A percentile compares a stretch with the other conserved stretches of the same genome.
Evolutionary conservation across 1,140 invertebrate species (phyloP).

Genomic region (Drosophila sproati): DNA sequence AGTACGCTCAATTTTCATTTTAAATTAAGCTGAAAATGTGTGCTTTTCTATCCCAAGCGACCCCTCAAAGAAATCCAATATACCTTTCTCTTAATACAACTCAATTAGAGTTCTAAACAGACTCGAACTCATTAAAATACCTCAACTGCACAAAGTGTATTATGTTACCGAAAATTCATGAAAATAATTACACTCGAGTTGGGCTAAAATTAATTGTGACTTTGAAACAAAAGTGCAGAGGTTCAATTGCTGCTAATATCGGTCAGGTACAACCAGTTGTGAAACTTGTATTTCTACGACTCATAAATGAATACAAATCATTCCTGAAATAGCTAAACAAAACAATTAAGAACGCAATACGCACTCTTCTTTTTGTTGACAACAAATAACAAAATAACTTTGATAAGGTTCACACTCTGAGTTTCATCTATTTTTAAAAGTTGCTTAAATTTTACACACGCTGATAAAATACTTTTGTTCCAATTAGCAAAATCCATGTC

Average conservation of each 20-base stretch:
- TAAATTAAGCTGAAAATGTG: constrained; percentile 42
- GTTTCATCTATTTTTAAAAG: neutral
- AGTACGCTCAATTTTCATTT: constrained; percentile 39
- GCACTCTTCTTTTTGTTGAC: no score
- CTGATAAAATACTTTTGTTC: neutral
- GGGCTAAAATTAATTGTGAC: neutral
- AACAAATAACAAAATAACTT: no score
- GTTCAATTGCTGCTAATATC: neutral
- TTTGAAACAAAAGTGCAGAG: neutral
- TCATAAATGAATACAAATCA: neutral
- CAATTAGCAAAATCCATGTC: neutral
- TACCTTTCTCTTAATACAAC: neutral
- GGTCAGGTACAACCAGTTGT: neutral
- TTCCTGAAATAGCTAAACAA: neutral
- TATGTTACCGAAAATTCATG: neutral
- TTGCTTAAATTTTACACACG: neutral
- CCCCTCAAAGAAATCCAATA: constrained; percentile 4
- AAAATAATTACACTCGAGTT: neutral
- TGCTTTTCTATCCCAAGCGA: neutral
- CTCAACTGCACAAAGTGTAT: neutral
- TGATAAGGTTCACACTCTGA: neutral
- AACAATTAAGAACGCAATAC: neutral
- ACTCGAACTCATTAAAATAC: neutral
- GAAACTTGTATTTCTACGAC: no score
- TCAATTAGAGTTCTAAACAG: constrained; percentile 25